Evolutionary conservation across 2,113 vertebrate species (phyloP).

Genomic region (Dasyornis broadbenti): DNA sequence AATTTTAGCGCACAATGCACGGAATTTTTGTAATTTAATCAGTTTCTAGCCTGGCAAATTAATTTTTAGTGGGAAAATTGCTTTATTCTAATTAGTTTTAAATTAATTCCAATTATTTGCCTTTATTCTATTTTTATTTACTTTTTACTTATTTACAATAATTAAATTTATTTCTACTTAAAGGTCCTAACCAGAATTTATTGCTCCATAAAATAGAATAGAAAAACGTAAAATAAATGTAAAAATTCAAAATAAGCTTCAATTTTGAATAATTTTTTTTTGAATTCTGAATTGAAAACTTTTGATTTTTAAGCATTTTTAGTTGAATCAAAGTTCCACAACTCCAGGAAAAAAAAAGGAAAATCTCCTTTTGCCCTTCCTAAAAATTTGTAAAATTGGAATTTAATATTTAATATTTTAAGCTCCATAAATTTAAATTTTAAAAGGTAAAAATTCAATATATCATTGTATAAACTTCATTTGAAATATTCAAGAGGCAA

Average conservation of each 20-base stretch:
- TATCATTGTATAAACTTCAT: background rate
- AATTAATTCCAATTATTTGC: background rate
- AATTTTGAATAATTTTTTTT: background rate
- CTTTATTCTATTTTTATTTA: background rate
- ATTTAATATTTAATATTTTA: background rate
- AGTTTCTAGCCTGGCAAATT: background rate
- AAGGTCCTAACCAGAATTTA: background rate
- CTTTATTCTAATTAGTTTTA: background rate
- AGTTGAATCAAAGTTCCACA: background rate
- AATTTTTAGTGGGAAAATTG: background rate
- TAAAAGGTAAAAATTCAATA: background rate
- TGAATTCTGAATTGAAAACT: background rate
- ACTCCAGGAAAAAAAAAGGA: background rate
- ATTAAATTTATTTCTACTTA: background rate
- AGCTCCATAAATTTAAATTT: background rate
- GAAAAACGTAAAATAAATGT: background rate
- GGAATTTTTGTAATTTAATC: background rate
- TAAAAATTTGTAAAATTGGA: too few relatives aligned
- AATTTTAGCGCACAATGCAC: background rate
- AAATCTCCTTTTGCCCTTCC: background rate
- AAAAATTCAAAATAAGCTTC: background rate
- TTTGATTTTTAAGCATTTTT: background rate
- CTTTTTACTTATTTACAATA: background rate
- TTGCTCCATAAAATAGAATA: background rate
- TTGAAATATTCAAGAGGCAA: background rate